A percentile compares a stretch with the other conserved stretches of the same genome.
Conservation (phyloP, 1,140 invertebrate species). For the Homarus americanus region DNA sequence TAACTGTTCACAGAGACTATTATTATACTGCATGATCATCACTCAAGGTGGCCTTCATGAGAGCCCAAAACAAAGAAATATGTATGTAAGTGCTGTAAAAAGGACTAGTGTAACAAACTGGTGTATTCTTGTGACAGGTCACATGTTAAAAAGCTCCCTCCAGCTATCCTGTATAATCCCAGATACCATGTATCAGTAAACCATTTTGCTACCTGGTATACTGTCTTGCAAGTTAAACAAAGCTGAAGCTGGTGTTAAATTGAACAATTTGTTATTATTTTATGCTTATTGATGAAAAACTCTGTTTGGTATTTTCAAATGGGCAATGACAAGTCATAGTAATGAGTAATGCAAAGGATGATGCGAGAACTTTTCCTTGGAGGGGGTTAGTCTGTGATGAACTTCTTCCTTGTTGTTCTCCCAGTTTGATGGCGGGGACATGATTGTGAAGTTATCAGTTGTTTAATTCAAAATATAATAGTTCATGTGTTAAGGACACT, state of each 20-base stretch:
- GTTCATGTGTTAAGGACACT: background rate
- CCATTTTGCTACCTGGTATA: conserved; percentile 19
- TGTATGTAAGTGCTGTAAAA: conserved; percentile 4
- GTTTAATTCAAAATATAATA: conserved; percentile 35
- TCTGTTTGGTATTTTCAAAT: background rate
- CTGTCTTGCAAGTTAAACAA: conserved; percentile 35
- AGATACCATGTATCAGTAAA: conserved; percentile 17
- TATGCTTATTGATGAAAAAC: conserved; percentile 33
- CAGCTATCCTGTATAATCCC: conserved; percentile 36
- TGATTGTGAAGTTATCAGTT: conserved; percentile 18
- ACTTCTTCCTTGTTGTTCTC: conserved; percentile 50
- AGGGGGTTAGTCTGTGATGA: conserved; percentile 56
- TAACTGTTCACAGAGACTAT: conserved; percentile 8
- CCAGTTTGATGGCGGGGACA: background rate
- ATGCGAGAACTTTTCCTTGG: conserved; percentile 7
- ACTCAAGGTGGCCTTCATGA: conserved; percentile 7
- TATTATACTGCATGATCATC: conserved; percentile 8
- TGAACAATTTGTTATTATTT: conserved; percentile 34
- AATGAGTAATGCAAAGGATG: conserved; percentile 10
- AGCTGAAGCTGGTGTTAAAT: conserved; percentile 7
- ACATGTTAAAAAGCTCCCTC: conserved; percentile 44
- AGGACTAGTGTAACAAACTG: conserved; percentile 19
- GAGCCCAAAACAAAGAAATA: background rate
- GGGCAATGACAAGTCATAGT: conserved; percentile 14
- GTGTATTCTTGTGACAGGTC: conserved; percentile 12